Evolutionary conservation across 2,797 vertebrate species (phyloP).

Genomic region (Parauchenoglanis ngamensis): DNA sequence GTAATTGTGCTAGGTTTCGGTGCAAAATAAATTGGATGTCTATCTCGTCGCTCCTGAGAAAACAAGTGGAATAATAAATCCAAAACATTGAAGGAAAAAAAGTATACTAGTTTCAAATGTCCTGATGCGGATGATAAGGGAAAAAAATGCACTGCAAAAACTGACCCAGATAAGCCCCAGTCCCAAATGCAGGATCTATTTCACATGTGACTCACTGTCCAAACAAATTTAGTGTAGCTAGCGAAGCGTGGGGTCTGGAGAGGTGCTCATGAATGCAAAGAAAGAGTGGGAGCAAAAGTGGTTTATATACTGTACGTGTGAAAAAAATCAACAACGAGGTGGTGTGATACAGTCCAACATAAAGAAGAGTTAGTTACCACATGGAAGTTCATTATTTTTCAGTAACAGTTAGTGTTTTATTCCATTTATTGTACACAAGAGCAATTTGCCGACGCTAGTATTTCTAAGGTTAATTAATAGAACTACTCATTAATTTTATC

Average conservation of each 20-base stretch:
- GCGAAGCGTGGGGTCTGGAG: slow-evolving; percentile 8
- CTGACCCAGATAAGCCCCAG: slow-evolving; percentile 55
- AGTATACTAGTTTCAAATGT: slow-evolving; percentile 2
- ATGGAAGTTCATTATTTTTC: too few species aligned
- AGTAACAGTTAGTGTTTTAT: background rate
- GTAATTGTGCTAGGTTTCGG: slow-evolving; percentile 23
- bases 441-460: too few species aligned
- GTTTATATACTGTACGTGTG: background rate
- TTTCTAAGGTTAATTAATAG: background rate
- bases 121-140: slow-evolving; percentile 32
- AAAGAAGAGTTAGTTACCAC: background rate
- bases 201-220: slow-evolving; percentile 47
- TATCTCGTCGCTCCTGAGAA: slow-evolving; percentile 5
- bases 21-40: slow-evolving; percentile 24
- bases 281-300: background rate
- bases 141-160: slow-evolving; percentile 38
- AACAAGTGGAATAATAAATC: slow-evolving; percentile 22
- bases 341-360: background rate
- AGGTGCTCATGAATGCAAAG: slow-evolving; percentile 38
- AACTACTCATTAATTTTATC: background rate
- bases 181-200: slow-evolving; percentile 39
- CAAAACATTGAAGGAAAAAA: background rate
- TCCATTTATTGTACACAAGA: background rate
- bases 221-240: slow-evolving; percentile 39
- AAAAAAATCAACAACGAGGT: background rate